These are phyloP conservation scores for Scomber japonicus DNA, from an alignment of 2,113 vertebrate species.

Conservation along the genomic window DNA sequence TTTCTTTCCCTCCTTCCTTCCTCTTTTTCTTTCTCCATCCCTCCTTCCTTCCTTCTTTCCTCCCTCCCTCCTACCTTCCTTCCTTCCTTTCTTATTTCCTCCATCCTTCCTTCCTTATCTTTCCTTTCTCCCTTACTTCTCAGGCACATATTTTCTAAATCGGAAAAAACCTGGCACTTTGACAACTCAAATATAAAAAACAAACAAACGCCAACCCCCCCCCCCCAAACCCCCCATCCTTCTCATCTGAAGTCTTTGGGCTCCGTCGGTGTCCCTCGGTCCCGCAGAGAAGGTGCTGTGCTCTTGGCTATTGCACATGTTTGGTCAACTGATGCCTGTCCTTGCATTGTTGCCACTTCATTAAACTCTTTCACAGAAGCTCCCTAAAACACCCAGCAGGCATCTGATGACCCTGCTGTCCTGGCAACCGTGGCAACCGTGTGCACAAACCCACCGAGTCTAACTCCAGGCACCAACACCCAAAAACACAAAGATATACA, in stretches of 20 bases:
- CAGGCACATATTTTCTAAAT: too few species aligned
- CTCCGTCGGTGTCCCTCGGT: neutral
- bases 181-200: neutral
- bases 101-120: too few species aligned
- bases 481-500: neutral
- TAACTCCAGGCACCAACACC: neutral
- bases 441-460: neutral
- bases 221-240: neutral
- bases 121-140: too few species aligned
- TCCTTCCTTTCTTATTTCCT: too few species aligned
- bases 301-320: neutral
- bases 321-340: constrained; percentile 2
- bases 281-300: constrained; percentile 4
- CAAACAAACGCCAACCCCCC: neutral
- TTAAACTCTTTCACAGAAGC: constrained; percentile 3
- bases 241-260: neutral
- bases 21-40: too few species aligned
- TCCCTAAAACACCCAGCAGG: neutral
- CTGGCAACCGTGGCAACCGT: neutral
- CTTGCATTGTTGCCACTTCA: constrained; percentile 1
- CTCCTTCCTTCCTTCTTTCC: too few species aligned
- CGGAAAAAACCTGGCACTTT: neutral
- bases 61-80: too few species aligned
- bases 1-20: too few species aligned
- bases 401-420: neutral